phyloP scores from a whole-genome alignment of 2,113 vertebrate species.

The Hassar affinis region DNA sequence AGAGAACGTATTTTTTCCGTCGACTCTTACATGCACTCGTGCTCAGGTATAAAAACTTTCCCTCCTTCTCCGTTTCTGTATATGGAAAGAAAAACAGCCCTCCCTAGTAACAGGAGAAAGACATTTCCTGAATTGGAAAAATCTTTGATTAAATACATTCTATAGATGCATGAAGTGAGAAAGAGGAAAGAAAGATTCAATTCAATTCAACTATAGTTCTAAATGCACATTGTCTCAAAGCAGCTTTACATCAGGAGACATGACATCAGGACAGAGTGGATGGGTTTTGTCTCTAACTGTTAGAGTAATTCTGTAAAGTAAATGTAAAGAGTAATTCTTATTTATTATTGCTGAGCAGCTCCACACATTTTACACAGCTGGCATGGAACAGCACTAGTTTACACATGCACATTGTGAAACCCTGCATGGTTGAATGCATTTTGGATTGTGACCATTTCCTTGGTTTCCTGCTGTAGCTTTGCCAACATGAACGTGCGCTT shows the following conservation, averaged over 20 bases:
- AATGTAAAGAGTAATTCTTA: too few species aligned
- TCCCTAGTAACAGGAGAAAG: slow-evolving; percentile 10
- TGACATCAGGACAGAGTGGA: too few species aligned
- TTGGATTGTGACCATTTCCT: background rate
- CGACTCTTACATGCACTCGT: slow-evolving; percentile 4
- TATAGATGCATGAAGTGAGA: slow-evolving; percentile 6
- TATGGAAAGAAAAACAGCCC: slow-evolving; percentile 35
- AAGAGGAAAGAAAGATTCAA: background rate
- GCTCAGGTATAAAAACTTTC: slow-evolving; percentile 11
- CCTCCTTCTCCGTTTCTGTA: slow-evolving; percentile 5
- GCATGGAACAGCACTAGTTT: background rate
- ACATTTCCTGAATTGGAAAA: slow-evolving; percentile 36
- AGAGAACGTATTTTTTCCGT: slow-evolving; percentile 18
- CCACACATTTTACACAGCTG: background rate
- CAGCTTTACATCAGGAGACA: too few species aligned
- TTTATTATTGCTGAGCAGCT: background rate
- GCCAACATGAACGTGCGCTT: background rate
- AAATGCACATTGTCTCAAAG: too few species aligned
- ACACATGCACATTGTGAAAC: background rate
- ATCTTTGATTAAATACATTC: slow-evolving; percentile 9
- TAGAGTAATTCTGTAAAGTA: too few species aligned
- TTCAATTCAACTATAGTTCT: too few species aligned
- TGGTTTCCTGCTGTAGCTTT: background rate
- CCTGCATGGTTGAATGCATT: background rate
- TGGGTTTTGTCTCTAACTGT: too few species aligned